phyloP scores from a whole-genome alignment of 2,797 vertebrate genomes.

The Platalea minor region DNA sequence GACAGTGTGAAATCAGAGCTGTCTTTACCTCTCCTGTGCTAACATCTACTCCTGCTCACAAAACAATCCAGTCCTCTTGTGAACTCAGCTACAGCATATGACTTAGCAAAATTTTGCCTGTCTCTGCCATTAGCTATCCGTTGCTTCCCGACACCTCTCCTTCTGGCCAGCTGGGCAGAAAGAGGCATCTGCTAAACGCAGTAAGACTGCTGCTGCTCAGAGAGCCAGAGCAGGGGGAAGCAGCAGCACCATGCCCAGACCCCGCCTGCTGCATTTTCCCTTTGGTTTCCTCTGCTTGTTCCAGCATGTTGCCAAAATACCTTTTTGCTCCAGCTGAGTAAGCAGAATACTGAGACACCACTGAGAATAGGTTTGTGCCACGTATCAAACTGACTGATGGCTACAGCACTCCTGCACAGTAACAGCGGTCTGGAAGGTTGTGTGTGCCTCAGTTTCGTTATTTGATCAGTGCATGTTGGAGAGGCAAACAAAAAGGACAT shows the following conservation, averaged over 20 bases:
- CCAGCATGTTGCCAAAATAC: neutral
- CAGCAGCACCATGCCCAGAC: neutral
- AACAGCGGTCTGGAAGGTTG: neutral
- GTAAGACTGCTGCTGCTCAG: neutral
- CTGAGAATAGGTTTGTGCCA: neutral
- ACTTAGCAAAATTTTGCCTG: accelerated
- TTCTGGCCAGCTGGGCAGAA: neutral
- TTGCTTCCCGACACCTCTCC: neutral
- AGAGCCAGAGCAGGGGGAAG: neutral
- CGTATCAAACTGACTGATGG: neutral
- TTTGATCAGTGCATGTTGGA: neutral
- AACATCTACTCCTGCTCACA: neutral
- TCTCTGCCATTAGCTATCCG: neutral
- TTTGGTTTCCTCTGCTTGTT: slow-evolving; percentile 8
- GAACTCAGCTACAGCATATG: neutral
- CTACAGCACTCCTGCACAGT: neutral
- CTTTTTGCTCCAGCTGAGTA: slow-evolving; percentile 22
- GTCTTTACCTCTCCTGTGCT: neutral
- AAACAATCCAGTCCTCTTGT: neutral
- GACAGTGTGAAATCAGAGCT: neutral
- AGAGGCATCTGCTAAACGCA: neutral
- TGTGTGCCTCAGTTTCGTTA: neutral
- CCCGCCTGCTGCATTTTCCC: neutral
- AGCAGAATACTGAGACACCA: neutral
- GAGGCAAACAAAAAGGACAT: neutral